Base-by-base conservation (phyloP, 2,888 invertebrate species). In the Smittia sp. region DNA sequence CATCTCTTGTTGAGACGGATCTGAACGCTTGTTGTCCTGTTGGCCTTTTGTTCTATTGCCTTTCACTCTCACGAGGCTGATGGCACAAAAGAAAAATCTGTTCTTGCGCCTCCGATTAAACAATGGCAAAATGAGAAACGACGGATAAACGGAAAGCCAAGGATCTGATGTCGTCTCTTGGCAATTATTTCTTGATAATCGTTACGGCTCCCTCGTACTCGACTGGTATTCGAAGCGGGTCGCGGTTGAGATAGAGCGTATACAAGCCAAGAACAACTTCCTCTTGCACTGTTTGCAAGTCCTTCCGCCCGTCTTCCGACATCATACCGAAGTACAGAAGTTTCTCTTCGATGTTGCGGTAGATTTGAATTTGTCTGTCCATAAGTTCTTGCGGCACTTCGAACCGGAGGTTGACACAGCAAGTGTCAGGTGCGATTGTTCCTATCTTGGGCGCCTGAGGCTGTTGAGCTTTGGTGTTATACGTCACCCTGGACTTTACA, bases 271-370 rank as follows among this genome's bases (percentile, higher is more conserved):
- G 52, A 7, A 70, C 70, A 54, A 70, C 27, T 41, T 70, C 70
- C 52, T 70, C 70, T 27, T 70, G 70, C n/a, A 70, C 70, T 1
- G 70, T 70, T 32, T 70, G 70, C n/a, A 58, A 38, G 54, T 70
- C 70, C 25, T 70, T 70, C 18, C 70, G 9, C 11, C 70, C 70
- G 20, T 70, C 58, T 32, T 70, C 70, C 27, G 52, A 54, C 52
- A 70, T 70, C 70, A 70, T 70, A 11, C 70, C 70, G 54, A 70
- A 70, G 52, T 54, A 70, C 22, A 70, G 41, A 11, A 70, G 54
- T n/a, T 70, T 70, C 27, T 70, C 54, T 70, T 70, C 70, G 25
- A 70, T 70, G 22, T 70, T 70, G 1, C 70, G 27, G 41, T 54
- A 70, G 13, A 18, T 70, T 70, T 70, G 54, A 1, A 70, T 58